These are phyloP conservation scores for Zeugodacus cucurbitae DNA, from an alignment of 1,140 invertebrate species.

Conservation along the genomic window DNA sequence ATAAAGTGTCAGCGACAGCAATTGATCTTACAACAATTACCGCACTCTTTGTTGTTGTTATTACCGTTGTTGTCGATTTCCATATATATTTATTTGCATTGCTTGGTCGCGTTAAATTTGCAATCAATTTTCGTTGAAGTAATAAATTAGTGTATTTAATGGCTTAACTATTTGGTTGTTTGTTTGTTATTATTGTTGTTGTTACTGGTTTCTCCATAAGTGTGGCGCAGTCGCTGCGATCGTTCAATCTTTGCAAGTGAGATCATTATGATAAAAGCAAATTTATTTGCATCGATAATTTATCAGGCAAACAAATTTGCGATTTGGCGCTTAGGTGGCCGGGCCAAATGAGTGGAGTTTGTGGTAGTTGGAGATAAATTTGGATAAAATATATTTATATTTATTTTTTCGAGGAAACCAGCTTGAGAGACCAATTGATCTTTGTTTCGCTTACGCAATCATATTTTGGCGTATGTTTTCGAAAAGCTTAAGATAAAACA, in stretches of 20 bases:
- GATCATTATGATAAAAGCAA: conserved; percentile 35
- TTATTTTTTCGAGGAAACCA: too few relatives aligned
- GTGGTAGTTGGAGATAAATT: neutral
- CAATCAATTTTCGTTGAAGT: conserved; percentile 27
- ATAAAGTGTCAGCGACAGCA: conserved; percentile 38
- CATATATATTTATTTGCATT: conserved; percentile 19
- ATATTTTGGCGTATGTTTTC: too few relatives aligned
- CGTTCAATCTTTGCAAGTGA: neutral
- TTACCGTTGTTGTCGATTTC: neutral
- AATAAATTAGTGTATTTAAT: conserved; percentile 28
- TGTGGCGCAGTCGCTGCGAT: neutral
- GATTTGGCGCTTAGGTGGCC: neutral
- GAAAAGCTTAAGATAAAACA: too few relatives aligned
- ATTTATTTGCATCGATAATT: conserved; percentile 28
- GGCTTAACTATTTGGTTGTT: conserved; percentile 20
- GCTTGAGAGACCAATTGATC: too few relatives aligned
- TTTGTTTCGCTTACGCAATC: too few relatives aligned
- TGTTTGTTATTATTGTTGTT: neutral
- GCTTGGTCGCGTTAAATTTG: neutral
- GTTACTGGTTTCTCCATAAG: neutral
- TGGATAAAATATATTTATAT: neutral
- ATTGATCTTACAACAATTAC: conserved; percentile 7
- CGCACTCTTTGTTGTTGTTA: neutral
- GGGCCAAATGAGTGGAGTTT: neutral
- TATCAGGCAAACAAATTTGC: conserved; percentile 10